phyloP scores from a whole-genome alignment of 2,888 invertebrate species.

The Tipula helvola region DNA sequence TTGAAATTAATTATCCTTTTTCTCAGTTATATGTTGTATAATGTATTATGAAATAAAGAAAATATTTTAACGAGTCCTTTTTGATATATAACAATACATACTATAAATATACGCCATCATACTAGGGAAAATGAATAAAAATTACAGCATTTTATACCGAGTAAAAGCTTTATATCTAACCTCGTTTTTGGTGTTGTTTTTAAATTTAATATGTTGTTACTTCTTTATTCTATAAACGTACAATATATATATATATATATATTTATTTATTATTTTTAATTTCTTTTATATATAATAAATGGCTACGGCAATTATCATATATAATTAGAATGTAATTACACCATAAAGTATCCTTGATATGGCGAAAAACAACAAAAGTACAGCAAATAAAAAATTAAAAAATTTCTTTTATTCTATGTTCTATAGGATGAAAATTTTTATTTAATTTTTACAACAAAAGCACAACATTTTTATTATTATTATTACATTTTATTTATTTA shows the following conservation, averaged over 20 bases:
- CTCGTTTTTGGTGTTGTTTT: background rate
- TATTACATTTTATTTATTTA: background rate
- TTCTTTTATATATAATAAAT: background rate
- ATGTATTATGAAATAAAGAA: background rate
- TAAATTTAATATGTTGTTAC: background rate
- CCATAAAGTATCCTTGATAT: background rate
- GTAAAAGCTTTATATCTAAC: background rate
- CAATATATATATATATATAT: background rate
- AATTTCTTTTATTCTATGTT: background rate
- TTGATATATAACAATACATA: background rate
- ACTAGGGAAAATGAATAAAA: background rate
- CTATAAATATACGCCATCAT: background rate
- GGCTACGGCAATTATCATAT: constrained; percentile 5
- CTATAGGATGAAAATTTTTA: background rate
- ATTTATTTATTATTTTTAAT: background rate
- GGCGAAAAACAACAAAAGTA: background rate
- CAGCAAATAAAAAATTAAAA: background rate
- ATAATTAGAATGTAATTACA: constrained; percentile 8
- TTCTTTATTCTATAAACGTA: background rate
- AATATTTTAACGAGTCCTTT: background rate
- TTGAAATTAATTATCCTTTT: constrained; percentile 4
- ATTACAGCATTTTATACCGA: background rate
- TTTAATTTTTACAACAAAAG: background rate
- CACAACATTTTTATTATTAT: background rate
- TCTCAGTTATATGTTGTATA: background rate